Percentiles rank a stretch among this genome's conserved stretches.
phyloP scores from a whole-genome alignment of 2,113 vertebrate species.

The Platichthys flesus region DNA sequence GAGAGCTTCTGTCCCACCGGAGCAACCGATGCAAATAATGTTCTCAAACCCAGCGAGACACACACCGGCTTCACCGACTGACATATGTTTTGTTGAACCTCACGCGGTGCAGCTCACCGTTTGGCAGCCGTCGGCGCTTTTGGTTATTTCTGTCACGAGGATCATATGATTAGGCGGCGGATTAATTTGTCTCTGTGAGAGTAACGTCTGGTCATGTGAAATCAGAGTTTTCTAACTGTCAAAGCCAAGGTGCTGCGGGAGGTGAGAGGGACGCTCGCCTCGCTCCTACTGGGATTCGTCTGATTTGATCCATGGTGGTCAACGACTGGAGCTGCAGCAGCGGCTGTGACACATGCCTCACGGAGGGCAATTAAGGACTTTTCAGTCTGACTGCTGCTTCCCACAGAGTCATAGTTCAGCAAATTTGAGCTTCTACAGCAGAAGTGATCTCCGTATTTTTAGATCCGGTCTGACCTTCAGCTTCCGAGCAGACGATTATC shows the following conservation, averaged over 20 bases:
- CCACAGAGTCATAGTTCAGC: not conserved
- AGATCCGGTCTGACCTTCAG: not conserved
- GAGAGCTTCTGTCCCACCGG: not conserved
- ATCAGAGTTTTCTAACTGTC: not conserved
- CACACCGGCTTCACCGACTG: slow-evolving; percentile 15
- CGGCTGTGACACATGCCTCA: not conserved
- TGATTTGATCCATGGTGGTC: not conserved
- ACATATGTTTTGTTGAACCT: slow-evolving; percentile 55
- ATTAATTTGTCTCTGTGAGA: slow-evolving; percentile 9
- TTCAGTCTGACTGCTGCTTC: not conserved
- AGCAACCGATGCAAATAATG: slow-evolving; percentile 13
- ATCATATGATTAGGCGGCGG: slow-evolving; percentile 34
- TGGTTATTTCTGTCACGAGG: slow-evolving; percentile 40
- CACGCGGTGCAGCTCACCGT: slow-evolving; percentile 25
- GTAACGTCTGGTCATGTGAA: not conserved
- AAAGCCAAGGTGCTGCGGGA: too few relatives aligned
- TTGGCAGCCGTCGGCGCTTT: slow-evolving; percentile 27
- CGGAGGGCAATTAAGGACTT: not conserved
- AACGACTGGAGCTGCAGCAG: not conserved
- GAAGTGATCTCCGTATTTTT: not conserved
- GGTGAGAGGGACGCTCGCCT: too few relatives aligned
- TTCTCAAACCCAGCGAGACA: not conserved
- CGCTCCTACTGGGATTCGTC: not conserved
- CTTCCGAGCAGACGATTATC: not conserved
- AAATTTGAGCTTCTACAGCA: not conserved